Conservation (phyloP, 2,888 invertebrate species). For the Cheilosia grossa region DNA sequence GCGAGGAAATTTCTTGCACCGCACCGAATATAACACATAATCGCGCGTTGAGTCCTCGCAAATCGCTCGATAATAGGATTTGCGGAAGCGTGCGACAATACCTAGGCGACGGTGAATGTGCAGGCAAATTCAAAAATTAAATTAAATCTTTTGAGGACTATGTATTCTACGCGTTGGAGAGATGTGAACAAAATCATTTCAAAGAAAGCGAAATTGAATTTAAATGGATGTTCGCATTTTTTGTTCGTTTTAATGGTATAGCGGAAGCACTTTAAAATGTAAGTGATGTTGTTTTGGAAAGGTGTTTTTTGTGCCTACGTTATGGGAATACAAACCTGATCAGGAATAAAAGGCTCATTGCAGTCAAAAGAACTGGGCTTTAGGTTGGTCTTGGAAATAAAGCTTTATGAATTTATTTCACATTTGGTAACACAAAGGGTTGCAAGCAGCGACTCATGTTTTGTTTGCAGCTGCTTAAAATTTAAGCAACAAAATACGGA, state of each 20-base stretch:
- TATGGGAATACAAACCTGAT: too few species aligned
- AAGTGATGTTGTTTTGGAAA: too few species aligned
- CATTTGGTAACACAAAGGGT: too few species aligned
- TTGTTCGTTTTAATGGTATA: background rate
- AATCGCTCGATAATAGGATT: conserved; percentile 74
- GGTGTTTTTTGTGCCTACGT: too few species aligned
- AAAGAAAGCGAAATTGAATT: conserved; percentile 69
- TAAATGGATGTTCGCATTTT: conserved; percentile 69
- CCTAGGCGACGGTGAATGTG: conserved; percentile 42
- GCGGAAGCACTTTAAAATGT: too few species aligned
- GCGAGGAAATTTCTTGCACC: conserved; percentile 26
- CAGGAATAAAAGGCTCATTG: too few species aligned
- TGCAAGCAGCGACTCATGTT: too few species aligned
- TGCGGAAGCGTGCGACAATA: conserved; percentile 71
- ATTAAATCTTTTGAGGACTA: conserved; percentile 61
- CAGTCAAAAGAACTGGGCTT: too few species aligned
- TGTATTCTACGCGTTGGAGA: conserved; percentile 34
- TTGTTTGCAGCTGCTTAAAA: too few species aligned
- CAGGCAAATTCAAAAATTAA: conserved; percentile 49
- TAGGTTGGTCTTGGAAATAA: too few species aligned
- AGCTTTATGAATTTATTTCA: too few species aligned
- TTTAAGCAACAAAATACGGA: too few species aligned
- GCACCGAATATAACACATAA: conserved; percentile 58
- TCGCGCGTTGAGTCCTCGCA: conserved; percentile 67
- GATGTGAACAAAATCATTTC: conserved; percentile 9